Evolutionary conservation across 2,797 vertebrate genomes (phyloP), one percentile per base, ranked within the genome.

Genomic region (Protonibea diacanthus): DNA sequence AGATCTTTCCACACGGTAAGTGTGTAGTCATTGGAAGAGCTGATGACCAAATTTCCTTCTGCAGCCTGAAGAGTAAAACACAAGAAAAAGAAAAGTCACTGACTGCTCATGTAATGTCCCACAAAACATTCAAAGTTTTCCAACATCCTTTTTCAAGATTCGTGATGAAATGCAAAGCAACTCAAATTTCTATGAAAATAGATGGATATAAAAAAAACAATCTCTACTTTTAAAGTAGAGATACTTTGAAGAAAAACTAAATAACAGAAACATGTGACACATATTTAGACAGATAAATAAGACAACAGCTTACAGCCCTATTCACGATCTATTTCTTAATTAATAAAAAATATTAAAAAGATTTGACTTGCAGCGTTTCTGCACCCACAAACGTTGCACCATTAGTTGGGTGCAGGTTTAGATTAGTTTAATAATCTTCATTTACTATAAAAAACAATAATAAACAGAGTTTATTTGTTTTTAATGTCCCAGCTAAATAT

Each of bases 1-100:
- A 98, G 91, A 72, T 99, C 98, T 92, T 98, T 99, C 98, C 98
- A 99, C 62, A 99, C 95, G 0, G 95, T 95, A 86, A 99, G 87
- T 0, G 97, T 96, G 92, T 99, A 96, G 91, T 99, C 98, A 0
- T 97, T 97, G 61, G 98, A 99, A 14, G 98, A 98, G 90, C 97
- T 99, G 90, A 99, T 94, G 14, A 99, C 91, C 86, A 98, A 38
- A 12, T 97, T 98, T 81, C 97, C 96, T 60, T 99, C 98, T 23
- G 96, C 95, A 40, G 97, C 97, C 98, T 99, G 95, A 51, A 90
- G 81, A 84, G 61, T 17, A 71, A 66, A 64, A 66, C 4, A 71
- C 6, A 65, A 51, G 9, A 63, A 6, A 69, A 0, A 38, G 8
- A 38, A 7, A 78, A 61, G 33, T 80, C 20, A 78, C 2, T 18